Evolutionary conservation across 2,888 invertebrate genomes (phyloP).

Genomic region (Drosophila neotestacea): DNA sequence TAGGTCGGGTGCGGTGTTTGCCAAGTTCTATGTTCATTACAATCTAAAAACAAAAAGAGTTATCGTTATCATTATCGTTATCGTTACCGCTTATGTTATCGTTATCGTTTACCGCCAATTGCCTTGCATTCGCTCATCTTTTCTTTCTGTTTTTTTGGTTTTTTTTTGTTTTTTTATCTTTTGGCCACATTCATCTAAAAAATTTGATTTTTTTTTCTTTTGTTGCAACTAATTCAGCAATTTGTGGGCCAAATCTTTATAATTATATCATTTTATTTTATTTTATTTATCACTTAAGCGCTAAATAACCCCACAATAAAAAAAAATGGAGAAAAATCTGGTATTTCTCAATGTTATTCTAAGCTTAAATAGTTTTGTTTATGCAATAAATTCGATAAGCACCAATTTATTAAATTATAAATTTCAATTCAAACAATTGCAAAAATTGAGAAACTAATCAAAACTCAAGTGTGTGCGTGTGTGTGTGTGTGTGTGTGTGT

Average conservation of each 20-base stretch:
- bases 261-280: conserved; percentile 20
- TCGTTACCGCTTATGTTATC: conserved; percentile 19
- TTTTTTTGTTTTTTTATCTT: conserved; percentile 30
- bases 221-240: conserved; percentile 81
- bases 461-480: conserved; percentile 27
- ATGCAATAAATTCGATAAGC: conserved; percentile 83
- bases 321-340: background rate
- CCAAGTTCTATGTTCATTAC: conserved; percentile 53
- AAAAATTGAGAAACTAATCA: conserved; percentile 6
- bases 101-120: conserved; percentile 38
- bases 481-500: conserved; percentile 5
- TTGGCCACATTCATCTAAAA: conserved; percentile 58
- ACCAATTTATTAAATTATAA: conserved; percentile 74
- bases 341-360: conserved; percentile 10
- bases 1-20: conserved; percentile 67
- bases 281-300: conserved; percentile 49
- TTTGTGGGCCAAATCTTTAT: conserved; percentile 58
- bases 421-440: conserved; percentile 20
- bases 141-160: conserved; percentile 1
- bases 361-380: conserved; percentile 28
- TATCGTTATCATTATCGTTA: conserved; percentile 42
- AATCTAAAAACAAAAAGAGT: conserved; percentile 38
- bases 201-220: conserved; percentile 41
- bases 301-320: conserved; percentile 36
- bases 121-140: conserved; percentile 16